Evolutionary conservation across 2,888 invertebrate species (phyloP).

Genomic region (Operophtera brumata): DNA sequence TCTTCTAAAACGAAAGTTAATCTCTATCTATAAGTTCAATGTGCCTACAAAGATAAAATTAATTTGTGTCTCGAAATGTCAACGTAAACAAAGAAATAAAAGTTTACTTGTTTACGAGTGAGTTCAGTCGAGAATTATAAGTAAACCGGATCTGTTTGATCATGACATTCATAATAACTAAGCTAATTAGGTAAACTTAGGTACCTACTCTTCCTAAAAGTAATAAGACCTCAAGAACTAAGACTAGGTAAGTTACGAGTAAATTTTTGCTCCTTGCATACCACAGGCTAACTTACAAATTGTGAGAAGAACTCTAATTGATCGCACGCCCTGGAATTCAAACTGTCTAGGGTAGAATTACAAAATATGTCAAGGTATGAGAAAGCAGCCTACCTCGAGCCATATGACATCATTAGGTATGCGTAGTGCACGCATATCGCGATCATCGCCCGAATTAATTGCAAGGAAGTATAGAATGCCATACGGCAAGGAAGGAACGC

Average conservation of each 20-base stretch:
- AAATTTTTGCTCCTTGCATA: too few relatives aligned
- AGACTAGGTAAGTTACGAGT: too few relatives aligned
- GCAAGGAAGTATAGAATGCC: constrained; percentile 70
- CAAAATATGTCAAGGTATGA: constrained; percentile 52
- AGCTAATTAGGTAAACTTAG: too few relatives aligned
- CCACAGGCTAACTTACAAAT: constrained; percentile 1
- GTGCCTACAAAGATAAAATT: constrained; percentile 30
- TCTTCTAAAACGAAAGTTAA: constrained; percentile 29
- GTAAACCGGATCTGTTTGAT: too few relatives aligned
- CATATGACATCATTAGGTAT: constrained; percentile 72
- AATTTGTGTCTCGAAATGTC: constrained; percentile 10
- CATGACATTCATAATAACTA: too few relatives aligned
- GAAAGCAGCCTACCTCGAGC: constrained; percentile 53
- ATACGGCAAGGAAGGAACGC: constrained; percentile 61
- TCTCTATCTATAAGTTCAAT: constrained; percentile 32
- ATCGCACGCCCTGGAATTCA: constrained; percentile 27
- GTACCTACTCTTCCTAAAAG: too few relatives aligned
- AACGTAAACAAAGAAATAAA: constrained; percentile 8
- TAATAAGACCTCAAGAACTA: too few relatives aligned
- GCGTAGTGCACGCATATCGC: constrained; percentile 65
- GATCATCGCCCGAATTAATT: constrained; percentile 74
- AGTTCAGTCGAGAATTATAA: not conserved
- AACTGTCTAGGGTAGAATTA: constrained; percentile 32
- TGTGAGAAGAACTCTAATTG: constrained; percentile 27
- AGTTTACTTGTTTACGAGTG: not conserved